Evolutionary conservation across 2,888 invertebrate species (phyloP).

Genomic region (Coleophora deauratella): DNA sequence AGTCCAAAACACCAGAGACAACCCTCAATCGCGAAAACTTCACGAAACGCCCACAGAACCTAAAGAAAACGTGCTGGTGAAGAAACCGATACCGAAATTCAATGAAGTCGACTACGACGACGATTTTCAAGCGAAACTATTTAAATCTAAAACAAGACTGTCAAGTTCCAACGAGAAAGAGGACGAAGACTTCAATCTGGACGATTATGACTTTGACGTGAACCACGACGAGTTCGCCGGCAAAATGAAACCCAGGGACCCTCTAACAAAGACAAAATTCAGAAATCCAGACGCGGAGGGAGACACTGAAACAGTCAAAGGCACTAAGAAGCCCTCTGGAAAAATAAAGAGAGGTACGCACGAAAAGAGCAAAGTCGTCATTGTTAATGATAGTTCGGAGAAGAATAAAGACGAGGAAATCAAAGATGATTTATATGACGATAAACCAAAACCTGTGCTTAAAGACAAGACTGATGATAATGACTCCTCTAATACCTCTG

Average conservation of each 20-base stretch:
- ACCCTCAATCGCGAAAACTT: slow-evolving; percentile 14
- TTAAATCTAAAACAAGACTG: slow-evolving; percentile 13
- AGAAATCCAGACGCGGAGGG: too few relatives aligned
- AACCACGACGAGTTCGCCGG: slow-evolving; percentile 53
- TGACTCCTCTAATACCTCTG: too few relatives aligned
- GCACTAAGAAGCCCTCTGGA: too few relatives aligned
- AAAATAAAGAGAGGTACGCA: background rate
- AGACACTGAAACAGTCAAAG: too few relatives aligned
- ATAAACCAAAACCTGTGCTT: slow-evolving; percentile 6
- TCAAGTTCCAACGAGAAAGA: slow-evolving; percentile 47
- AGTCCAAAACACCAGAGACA: too few relatives aligned
- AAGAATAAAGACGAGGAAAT: slow-evolving; percentile 24
- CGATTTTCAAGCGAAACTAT: slow-evolving; percentile 40
- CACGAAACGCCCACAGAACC: background rate
- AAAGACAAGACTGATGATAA: too few relatives aligned
- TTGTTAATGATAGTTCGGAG: background rate
- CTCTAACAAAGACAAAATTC: slow-evolving; percentile 26
- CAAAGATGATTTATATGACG: slow-evolving; percentile 39
- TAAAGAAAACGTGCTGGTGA: slow-evolving; percentile 26
- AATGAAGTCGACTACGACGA: slow-evolving; percentile 43
- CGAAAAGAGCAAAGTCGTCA: background rate
- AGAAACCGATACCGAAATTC: slow-evolving; percentile 54
- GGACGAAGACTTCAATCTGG: slow-evolving; percentile 57
- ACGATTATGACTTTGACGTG: slow-evolving; percentile 58
- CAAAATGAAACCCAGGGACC: slow-evolving; percentile 46